Conservation (phyloP, 1,140 invertebrate genomes). For the Chymomyza costata region DNA sequence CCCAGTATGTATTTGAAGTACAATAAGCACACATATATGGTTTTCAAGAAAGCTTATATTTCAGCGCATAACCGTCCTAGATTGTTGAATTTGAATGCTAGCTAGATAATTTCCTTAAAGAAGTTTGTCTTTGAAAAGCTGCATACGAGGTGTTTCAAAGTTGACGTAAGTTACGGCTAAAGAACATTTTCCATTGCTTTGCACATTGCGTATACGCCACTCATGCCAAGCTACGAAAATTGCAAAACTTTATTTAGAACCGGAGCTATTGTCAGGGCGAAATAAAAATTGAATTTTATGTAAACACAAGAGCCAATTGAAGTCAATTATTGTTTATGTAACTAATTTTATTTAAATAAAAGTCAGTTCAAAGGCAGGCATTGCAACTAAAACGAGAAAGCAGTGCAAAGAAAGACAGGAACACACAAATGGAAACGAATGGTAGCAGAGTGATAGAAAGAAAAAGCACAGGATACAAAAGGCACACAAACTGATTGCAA, state of each 20-base stretch:
- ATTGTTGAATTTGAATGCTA: too few relatives aligned
- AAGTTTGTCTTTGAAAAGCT: too few relatives aligned
- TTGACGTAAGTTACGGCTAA: too few relatives aligned
- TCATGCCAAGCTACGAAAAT: too few relatives aligned
- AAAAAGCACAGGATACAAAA: background rate
- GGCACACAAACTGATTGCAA: constrained; percentile 22
- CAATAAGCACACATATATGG: too few relatives aligned
- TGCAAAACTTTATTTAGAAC: background rate
- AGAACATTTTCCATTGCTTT: background rate
- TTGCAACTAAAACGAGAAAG: background rate
- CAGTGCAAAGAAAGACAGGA: background rate
- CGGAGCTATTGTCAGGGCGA: constrained; percentile 28
- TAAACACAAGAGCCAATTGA: constrained; percentile 60
- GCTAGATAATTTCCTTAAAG: too few relatives aligned
- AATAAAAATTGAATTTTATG: constrained; percentile 62
- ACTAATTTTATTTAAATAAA: constrained; percentile 63
- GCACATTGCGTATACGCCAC: constrained; percentile 31
- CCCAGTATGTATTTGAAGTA: too few relatives aligned
- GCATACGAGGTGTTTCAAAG: too few relatives aligned
- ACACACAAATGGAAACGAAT: constrained; percentile 1
- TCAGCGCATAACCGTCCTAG: too few relatives aligned
- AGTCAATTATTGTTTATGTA: constrained; percentile 66
- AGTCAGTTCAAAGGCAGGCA: constrained; percentile 29
- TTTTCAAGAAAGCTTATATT: too few relatives aligned
- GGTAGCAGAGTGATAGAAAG: background rate